These are phyloP conservation scores for Clivina fossor DNA, from an alignment of 2,888 invertebrate species.

Conservation along the genomic window DNA sequence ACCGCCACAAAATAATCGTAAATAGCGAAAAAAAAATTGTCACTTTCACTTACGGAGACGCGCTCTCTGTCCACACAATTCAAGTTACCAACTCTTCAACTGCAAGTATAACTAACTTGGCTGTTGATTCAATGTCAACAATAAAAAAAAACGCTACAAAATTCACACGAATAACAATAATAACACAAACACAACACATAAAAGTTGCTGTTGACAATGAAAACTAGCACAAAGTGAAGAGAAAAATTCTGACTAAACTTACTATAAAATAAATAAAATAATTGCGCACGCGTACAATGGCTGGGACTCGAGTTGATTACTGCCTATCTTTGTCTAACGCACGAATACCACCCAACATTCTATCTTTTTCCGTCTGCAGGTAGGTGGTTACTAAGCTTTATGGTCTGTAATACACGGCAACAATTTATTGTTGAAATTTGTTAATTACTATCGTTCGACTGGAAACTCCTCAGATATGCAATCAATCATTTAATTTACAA, in stretches of 20 bases:
- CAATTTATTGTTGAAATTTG: too few relatives aligned
- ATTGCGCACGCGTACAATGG: neutral
- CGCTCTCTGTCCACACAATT: neutral
- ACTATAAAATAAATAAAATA: neutral
- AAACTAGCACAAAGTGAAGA: neutral
- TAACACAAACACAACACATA: slow-evolving; percentile 7
- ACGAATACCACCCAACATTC: neutral
- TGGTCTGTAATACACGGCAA: neutral
- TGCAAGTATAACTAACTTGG: too few relatives aligned
- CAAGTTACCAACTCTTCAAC: too few relatives aligned
- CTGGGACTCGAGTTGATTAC: neutral
- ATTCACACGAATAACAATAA: neutral
- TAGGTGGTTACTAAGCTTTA: neutral
- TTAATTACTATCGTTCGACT: too few relatives aligned
- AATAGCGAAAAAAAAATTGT: too few relatives aligned
- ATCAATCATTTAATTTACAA: too few relatives aligned
- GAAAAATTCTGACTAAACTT: neutral
- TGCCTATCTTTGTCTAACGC: neutral
- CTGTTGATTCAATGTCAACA: slow-evolving; percentile 1
- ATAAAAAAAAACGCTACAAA: neutral
- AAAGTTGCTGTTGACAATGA: slow-evolving; percentile 3
- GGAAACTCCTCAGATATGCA: too few relatives aligned
- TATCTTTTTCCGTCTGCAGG: neutral
- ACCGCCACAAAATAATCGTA: too few relatives aligned
- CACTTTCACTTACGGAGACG: neutral